Evolutionary conservation across 2,797 vertebrate species (phyloP).

Genomic region (Enteromius fasciolatus): DNA sequence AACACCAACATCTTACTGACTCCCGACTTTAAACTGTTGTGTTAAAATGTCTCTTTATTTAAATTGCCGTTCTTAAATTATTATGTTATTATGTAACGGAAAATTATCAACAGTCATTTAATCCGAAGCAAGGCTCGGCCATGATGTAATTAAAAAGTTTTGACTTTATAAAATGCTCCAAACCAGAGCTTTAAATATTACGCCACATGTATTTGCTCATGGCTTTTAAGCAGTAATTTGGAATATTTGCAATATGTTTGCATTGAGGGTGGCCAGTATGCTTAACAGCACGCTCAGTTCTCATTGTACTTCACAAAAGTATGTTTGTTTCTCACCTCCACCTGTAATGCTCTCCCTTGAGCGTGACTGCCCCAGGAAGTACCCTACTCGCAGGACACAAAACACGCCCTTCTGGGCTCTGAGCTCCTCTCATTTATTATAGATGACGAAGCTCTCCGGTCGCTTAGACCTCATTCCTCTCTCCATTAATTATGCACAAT

Average conservation of each 20-base stretch:
- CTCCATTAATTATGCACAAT: slow-evolving; percentile 49
- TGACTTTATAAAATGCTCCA: not conserved
- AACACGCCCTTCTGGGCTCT: slow-evolving; percentile 20
- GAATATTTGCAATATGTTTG: not conserved
- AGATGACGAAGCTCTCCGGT: slow-evolving; percentile 41
- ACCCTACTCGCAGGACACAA: not conserved
- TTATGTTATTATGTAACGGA: not conserved
- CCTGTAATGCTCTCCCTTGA: slow-evolving; percentile 10
- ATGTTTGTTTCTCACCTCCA: not conserved
- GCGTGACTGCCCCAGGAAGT: not conserved
- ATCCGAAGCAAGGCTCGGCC: not conserved
- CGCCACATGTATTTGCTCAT: not conserved
- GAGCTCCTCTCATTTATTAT: slow-evolving; percentile 50
- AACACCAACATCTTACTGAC: not conserved
- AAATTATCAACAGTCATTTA: not conserved
- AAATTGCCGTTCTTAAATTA: not conserved
- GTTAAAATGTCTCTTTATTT: not conserved
- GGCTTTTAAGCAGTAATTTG: not conserved
- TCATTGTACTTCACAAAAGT: not conserved
- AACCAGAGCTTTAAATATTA: not conserved
- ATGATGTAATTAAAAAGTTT: not conserved
- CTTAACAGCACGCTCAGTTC: not conserved
- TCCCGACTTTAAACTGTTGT: not conserved
- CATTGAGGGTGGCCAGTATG: not conserved
- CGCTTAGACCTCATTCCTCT: slow-evolving; percentile 36